phyloP scores from a whole-genome alignment of 2,888 invertebrate species.

The Hecatera dysodea region DNA sequence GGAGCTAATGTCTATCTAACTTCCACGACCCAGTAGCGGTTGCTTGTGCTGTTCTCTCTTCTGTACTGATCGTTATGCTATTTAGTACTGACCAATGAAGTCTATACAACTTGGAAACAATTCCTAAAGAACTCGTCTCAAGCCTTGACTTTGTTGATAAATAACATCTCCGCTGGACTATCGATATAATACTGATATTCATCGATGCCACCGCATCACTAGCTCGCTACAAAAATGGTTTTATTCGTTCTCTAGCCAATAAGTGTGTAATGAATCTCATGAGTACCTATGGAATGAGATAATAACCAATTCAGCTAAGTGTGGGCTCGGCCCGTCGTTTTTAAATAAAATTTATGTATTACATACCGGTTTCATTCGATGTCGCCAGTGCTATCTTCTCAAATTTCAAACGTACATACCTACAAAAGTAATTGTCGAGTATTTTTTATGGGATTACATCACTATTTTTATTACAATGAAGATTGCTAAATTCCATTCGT shows the following conservation, averaged over 20 bases:
- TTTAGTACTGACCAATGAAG: no score
- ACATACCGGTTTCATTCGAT: slow-evolving; percentile 85
- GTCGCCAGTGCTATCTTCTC: slow-evolving; percentile 78
- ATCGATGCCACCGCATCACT: slow-evolving; percentile 72
- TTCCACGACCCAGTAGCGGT: neutral
- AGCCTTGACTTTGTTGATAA: neutral
- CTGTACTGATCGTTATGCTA: neutral
- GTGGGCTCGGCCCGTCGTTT: slow-evolving; percentile 85
- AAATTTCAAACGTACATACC: slow-evolving; percentile 69
- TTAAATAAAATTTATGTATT: slow-evolving; percentile 81
- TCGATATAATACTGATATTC: slow-evolving; percentile 35
- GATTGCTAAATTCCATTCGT: slow-evolving; percentile 55
- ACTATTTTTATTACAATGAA: slow-evolving; percentile 61
- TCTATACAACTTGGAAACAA: neutral
- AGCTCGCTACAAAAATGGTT: slow-evolving; percentile 84
- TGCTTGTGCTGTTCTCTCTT: neutral
- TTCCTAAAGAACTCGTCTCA: neutral
- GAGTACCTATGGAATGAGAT: slow-evolving; percentile 86
- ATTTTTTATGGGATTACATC: slow-evolving; percentile 65
- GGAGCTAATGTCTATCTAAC: neutral
- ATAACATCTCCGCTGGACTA: neutral
- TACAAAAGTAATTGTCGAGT: slow-evolving; percentile 66
- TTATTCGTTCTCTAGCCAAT: slow-evolving; percentile 87
- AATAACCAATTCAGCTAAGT: slow-evolving; percentile 85
- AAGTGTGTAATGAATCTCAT: slow-evolving; percentile 89